These are phyloP conservation scores for Helleia helle DNA, from an alignment of 2,888 invertebrate genomes.

Conservation along the genomic window DNA sequence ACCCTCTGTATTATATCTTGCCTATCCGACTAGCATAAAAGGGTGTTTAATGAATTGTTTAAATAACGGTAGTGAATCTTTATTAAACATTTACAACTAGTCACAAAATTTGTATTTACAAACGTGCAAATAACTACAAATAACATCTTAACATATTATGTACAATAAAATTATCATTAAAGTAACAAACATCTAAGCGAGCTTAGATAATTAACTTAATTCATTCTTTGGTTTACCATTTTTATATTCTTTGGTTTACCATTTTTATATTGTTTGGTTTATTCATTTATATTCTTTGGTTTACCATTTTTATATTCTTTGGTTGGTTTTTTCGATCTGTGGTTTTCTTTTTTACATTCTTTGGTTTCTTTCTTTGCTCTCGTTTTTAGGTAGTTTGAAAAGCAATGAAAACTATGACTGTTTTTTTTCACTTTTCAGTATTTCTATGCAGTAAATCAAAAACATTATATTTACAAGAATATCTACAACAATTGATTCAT, in stretches of 20 bases:
- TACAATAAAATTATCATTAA: slow-evolving; percentile 38
- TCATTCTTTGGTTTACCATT: slow-evolving; percentile 34
- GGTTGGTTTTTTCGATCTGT: not conserved
- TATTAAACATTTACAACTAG: slow-evolving; percentile 37
- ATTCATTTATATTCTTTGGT: too few relatives aligned
- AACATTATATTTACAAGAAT: too few relatives aligned
- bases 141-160: slow-evolving; percentile 46
- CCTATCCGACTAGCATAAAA: too few relatives aligned
- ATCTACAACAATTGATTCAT: too few relatives aligned
- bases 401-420: not conserved
- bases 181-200: slow-evolving; percentile 19
- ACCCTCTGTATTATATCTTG: too few relatives aligned
- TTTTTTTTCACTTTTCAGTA: too few relatives aligned
- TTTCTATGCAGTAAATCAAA: too few relatives aligned
- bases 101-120: slow-evolving; percentile 56
- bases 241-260: slow-evolving; percentile 12
- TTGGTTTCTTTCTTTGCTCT: too few relatives aligned
- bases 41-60: too few relatives aligned
- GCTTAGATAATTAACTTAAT: slow-evolving; percentile 8
- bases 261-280: slow-evolving; percentile 7
- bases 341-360: not conserved
- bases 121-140: slow-evolving; percentile 45
- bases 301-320: slow-evolving; percentile 18
- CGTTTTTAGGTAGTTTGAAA: too few relatives aligned
- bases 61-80: slow-evolving; percentile 42